A percentile compares a stretch with the other conserved stretches of the same genome.
These are phyloP conservation scores for Nothobranchius kuhntae DNA, from an alignment of 2,113 vertebrate genomes.

Conservation along the genomic window DNA sequence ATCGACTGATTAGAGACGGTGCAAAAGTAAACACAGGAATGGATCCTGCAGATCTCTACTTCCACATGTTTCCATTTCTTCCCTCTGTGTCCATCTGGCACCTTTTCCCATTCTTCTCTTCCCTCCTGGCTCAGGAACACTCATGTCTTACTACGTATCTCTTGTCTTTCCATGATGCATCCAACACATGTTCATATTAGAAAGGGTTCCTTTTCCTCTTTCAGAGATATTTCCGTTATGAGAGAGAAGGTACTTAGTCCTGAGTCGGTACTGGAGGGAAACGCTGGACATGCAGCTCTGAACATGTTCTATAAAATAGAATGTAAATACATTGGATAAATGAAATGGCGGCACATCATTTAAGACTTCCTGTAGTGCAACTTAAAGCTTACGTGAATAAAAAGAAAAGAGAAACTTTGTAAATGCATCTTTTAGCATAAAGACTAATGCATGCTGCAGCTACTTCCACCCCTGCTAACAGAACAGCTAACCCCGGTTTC, in stretches of 20 bases:
- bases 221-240: neutral
- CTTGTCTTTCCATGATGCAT: conserved; percentile 13
- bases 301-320: neutral
- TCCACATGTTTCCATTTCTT: conserved; percentile 5
- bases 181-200: conserved; percentile 1
- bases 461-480: too few relatives aligned
- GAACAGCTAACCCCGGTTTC: too few relatives aligned
- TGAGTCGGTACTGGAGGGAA: neutral
- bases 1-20: conserved; percentile 16
- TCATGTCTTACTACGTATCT: conserved; percentile 23
- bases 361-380: too few relatives aligned
- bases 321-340: too few relatives aligned
- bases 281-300: neutral
- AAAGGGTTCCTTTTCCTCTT: neutral
- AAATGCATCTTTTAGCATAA: too few relatives aligned
- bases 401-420: too few relatives aligned
- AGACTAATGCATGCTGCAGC: too few relatives aligned
- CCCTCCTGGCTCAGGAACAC: neutral
- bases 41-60: conserved; percentile 13
- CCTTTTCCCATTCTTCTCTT: neutral
- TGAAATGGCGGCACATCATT: too few relatives aligned
- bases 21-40: conserved; percentile 25
- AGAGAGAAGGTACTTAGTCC: neutral
- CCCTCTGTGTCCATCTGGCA: neutral
- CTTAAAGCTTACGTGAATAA: too few relatives aligned